Base-by-base conservation (phyloP, 2,113 vertebrate species). In the Heloderma charlesbogerti region DNA sequence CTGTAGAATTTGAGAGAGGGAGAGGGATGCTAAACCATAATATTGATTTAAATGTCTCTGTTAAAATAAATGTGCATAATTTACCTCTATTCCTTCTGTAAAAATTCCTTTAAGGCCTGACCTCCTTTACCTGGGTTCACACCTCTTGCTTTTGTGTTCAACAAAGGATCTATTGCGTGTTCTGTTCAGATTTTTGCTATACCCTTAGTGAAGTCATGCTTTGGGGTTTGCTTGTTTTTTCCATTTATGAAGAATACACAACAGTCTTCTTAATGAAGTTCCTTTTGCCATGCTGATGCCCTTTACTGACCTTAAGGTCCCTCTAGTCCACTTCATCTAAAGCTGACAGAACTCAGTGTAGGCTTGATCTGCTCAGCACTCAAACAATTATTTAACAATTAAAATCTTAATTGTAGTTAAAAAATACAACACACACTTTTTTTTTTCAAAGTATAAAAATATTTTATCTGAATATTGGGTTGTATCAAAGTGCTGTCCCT, bases 11-110 rank as follows among this genome's bases (percentile, higher is more conserved):
- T 86, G 37, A 79, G 75, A 88, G 67, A 84, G 51, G 51, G 51
- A 87, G 66, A 6, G 63, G 91, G 91, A 85, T 88, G 91, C 63
- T 94, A 86, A 69, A 89, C 83, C 51, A 77, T 88, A 92, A 83
- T 83, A 77, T 94, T 67, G 92, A 79, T 93, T 90, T 92, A 94
- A 94, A 86, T 92, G 15, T 82, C 84, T 95, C 48, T 37, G 20
- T 88, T 94, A 84, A 93, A 93, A 93, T 91, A 94, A 92, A 94
- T 93, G 93, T 87, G 90, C 91, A 88, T 92, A 94, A 93, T 48
- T 93, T 93, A 89, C 60, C 94, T 90, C 71, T 71, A 18, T 91
- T 93, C 80, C 10, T 12, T 94, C 77, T 66, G 84, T n/a, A 51
- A 91, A 81, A 87, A 91, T 79, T 1, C 92, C 92, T 51, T 93